phyloP scores from a whole-genome alignment of 2,113 vertebrate species.

The Artemisiospiza belli region DNA sequence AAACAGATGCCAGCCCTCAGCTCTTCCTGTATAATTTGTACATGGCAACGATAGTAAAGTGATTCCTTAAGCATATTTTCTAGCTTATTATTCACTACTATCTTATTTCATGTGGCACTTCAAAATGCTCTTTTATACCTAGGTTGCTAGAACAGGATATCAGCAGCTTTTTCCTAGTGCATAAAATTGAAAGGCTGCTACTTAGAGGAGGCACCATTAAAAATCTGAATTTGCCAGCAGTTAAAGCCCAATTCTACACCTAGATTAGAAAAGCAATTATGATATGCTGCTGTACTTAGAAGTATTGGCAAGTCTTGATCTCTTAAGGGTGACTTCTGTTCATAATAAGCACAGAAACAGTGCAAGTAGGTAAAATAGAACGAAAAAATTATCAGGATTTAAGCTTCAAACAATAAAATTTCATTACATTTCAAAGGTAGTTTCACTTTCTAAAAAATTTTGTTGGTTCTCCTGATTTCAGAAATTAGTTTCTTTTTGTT shows the following conservation, averaged over 20 bases:
- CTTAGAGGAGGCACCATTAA: background rate
- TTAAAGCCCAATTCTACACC: background rate
- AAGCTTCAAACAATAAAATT: background rate
- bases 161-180: constrained; percentile 18
- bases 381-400: background rate
- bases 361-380: background rate
- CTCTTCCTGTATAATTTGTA: constrained; percentile 42
- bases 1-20: constrained; percentile 53
- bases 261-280: constrained; percentile 10
- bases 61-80: constrained; percentile 63
- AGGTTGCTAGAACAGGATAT: constrained; percentile 22
- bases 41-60: background rate
- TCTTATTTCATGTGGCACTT: constrained; percentile 38
- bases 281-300: background rate
- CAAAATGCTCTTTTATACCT: constrained; percentile 56
- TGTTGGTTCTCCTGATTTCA: background rate
- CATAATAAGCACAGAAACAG: background rate
- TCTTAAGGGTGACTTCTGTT: background rate
- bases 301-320: background rate
- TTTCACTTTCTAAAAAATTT: background rate
- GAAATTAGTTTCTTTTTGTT: background rate
- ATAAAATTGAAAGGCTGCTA: constrained; percentile 16
- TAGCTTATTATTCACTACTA: constrained; percentile 47
- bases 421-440: background rate
- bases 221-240: background rate